Base-by-base conservation (phyloP, 2,113 vertebrate species). In the Benitochromis conjunctus region DNA sequence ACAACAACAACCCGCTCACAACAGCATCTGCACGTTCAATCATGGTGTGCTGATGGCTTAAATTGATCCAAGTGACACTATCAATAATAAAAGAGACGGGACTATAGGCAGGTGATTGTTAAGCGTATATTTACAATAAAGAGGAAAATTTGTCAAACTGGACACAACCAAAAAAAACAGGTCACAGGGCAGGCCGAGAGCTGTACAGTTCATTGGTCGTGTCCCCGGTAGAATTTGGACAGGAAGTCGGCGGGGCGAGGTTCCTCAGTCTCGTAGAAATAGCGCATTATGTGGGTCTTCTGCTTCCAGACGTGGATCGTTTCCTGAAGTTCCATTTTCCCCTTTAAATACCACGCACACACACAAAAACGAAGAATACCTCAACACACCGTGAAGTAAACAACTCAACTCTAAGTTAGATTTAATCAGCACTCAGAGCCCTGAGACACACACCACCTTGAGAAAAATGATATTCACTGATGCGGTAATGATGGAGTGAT, bases 291-390 rank as follows among this genome's bases (percentile, higher is more conserved):
- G 1, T 99, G 99, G 9, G 99, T 99, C 94, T 95, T 96, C 96
- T 99, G 99, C 94, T 99, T 99, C 98, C 99, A 99, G 4, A 99
- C 92, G 0, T 97, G 56, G 80, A 99, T 98, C 0, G 98, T 99
- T 92, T 99, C 98, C 94, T 99, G 90, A 34, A 99, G 97, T 1
- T 99, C 98, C 97, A 99, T 97, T 95, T 99, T 99, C 3, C 98
- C 98, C 98, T 99, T 82, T 3, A 7, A 79, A 58, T 62, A 21
- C 64, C 2, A 55, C 6, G 55, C 9, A 78, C 38, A 71, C 8
- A 71, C 0, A 0, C 11, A 46, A 64, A 64, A 43, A 74, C 1
- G 0, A 7, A 81, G 38, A 56, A 48, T 1, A 14, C 2, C 4
- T 2, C 31, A 69, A 53, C 6, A 78, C 64, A 76, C 31, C 1